phyloP scores from a whole-genome alignment of 2,797 vertebrate species.

The Sebastes iracundus region DNA sequence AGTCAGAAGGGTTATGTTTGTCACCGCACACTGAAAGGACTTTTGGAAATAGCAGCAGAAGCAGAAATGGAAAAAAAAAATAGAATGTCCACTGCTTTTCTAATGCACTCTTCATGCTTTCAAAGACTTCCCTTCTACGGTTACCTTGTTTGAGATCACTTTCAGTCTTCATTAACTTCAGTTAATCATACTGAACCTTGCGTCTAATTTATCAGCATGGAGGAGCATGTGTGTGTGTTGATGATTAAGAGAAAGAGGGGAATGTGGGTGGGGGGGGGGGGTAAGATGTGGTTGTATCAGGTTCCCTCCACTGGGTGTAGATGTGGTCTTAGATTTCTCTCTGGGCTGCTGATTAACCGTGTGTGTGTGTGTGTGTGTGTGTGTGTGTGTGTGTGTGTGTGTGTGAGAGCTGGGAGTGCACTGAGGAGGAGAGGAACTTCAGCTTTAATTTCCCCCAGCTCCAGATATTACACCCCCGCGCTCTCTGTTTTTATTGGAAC shows the following conservation, averaged over 20 bases:
- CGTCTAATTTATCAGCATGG: conserved; percentile 67
- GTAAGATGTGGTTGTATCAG: conserved; percentile 73
- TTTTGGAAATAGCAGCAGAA: conserved; percentile 72
- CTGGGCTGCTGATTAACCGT: conserved; percentile 79
- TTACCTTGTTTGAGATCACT: conserved; percentile 70
- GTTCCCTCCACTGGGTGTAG: conserved; percentile 83
- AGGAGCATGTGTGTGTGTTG: conserved; percentile 46
- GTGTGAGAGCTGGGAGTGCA: neutral
- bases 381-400: conserved; percentile 11
- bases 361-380: neutral
- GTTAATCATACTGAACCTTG: conserved; percentile 74
- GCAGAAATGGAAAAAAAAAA: conserved; percentile 47
- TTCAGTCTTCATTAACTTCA: conserved; percentile 76
- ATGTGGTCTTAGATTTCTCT: conserved; percentile 84
- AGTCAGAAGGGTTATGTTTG: conserved; percentile 81
- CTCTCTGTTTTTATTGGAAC: conserved; percentile 82
- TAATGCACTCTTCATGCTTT: conserved; percentile 47
- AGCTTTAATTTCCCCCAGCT: conserved; percentile 84
- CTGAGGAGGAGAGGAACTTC: conserved; percentile 75
- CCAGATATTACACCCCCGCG: conserved; percentile 82
- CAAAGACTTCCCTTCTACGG: conserved; percentile 57
- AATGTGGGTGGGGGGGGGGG: conserved; percentile 32
- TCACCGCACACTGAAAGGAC: conserved; percentile 75
- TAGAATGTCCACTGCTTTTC: conserved; percentile 33
- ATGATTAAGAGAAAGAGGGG: conserved; percentile 71